Base-by-base conservation (phyloP, 2,888 invertebrate species). In the Eupithecia dodoneata region DNA sequence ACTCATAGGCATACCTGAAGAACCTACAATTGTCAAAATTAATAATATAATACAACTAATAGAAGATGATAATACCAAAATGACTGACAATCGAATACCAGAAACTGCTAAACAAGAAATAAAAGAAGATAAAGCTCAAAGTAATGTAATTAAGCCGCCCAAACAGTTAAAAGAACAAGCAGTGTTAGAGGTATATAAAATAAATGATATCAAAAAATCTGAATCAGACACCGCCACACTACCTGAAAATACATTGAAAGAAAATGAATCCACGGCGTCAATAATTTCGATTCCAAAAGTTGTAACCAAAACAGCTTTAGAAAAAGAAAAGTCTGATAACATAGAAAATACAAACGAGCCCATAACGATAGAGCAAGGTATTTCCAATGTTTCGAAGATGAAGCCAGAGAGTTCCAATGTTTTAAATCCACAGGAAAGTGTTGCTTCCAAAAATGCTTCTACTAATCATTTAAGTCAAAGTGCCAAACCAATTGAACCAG, bases 221-320 rank as follows among this genome's bases (percentile, higher is more conserved):
- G 72, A 76, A 59, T 30, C 44, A 30, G 63, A 67, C 4, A 12
- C 67, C 18, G 71, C 66, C 10, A 18, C 13, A 59, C 69, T 55
- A 47, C 30, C 47, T 66, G 59, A 73, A 65, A 44, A 75, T 18
- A 67, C 5, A 2, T 9, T 70, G 12, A 12, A 47, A n/a, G 18
- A 70, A 49, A 70, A n/a, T 47, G 30, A 49, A 49, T 44, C 45
- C 30, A 30, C 63, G 10, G 12, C 30, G 10, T 4, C 10, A 9
- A 45, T 63, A 59, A 7, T 74, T 70, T 30, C 75, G n/a, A 15
- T 44, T 65, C 45, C 45, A 10, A 73, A 72, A 63, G 70, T 42
- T 55, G 69, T 73, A 7, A 41, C 44, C 10, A 78, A 75, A 15
- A n/a, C 4, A 52, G 10, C 41, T 44, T 71, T 66, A 63, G 66